These are phyloP conservation scores for Diplolepis rosae DNA, from an alignment of 2,888 invertebrate genomes.

Conservation along the genomic window DNA sequence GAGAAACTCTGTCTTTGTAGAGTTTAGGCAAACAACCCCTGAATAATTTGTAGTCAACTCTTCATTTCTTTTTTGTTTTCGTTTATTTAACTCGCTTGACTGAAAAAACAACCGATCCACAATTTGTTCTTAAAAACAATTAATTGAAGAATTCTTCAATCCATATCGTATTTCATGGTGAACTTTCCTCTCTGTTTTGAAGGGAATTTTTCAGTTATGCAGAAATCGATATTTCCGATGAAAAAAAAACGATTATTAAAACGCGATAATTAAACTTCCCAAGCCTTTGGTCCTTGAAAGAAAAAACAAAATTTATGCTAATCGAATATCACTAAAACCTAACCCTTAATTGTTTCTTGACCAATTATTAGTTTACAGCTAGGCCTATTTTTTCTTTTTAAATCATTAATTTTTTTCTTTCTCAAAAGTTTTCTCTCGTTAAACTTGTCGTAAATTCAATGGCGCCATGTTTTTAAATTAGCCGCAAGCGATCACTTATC, in stretches of 20 bases:
- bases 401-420: background rate
- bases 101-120: background rate
- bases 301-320: conserved; percentile 9
- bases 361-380: background rate
- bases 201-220: too few species aligned
- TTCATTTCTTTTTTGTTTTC: background rate
- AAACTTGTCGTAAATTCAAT: conserved; percentile 18
- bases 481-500: conserved; percentile 22
- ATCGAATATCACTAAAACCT: background rate
- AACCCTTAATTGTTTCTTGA: background rate
- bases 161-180: too few species aligned
- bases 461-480: conserved; percentile 18
- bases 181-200: too few species aligned
- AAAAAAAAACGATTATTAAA: too few species aligned
- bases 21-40: background rate
- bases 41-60: background rate
- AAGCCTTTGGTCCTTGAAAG: background rate
- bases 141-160: background rate
- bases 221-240: background rate
- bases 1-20: background rate
- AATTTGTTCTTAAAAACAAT: background rate
- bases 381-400: background rate
- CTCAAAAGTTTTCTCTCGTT: background rate
- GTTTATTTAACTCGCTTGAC: background rate
- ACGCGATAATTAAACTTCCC: background rate